Conservation (phyloP, 1,140 invertebrate species). For the Musca vetustissima region DNA sequence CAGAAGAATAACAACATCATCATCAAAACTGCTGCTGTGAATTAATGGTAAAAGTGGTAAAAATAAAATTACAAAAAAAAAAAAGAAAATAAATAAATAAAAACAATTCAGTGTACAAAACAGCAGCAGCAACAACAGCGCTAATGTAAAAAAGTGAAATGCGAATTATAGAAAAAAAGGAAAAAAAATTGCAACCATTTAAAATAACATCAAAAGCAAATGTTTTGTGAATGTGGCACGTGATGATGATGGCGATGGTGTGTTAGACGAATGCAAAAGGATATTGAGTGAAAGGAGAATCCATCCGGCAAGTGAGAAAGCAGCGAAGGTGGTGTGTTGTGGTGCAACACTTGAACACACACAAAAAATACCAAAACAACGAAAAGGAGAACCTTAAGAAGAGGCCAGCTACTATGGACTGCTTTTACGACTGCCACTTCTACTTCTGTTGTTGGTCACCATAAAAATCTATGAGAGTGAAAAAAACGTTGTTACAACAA, state of each 20-base stretch:
- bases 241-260: not conserved
- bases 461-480: too few species aligned
- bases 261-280: not conserved
- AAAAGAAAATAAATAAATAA: not conserved
- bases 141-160: conserved; percentile 3
- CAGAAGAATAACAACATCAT: not conserved
- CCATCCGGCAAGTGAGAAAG: not conserved
- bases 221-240: not conserved
- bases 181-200: not conserved
- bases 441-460: too few species aligned
- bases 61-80: not conserved
- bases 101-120: not conserved
- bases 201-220: conserved; percentile 15
- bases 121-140: not conserved
- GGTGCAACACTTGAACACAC: too few species aligned
- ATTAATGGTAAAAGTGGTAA: not conserved
- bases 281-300: not conserved
- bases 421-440: too few species aligned
- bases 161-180: not conserved
- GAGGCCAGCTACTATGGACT: too few species aligned
- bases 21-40: not conserved
- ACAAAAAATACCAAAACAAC: too few species aligned
- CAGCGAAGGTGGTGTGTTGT: too few species aligned
- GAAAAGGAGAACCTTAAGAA: too few species aligned
- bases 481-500: too few species aligned